Conservation (phyloP, 2,113 vertebrate genomes). For the Petroica traversi region DNA sequence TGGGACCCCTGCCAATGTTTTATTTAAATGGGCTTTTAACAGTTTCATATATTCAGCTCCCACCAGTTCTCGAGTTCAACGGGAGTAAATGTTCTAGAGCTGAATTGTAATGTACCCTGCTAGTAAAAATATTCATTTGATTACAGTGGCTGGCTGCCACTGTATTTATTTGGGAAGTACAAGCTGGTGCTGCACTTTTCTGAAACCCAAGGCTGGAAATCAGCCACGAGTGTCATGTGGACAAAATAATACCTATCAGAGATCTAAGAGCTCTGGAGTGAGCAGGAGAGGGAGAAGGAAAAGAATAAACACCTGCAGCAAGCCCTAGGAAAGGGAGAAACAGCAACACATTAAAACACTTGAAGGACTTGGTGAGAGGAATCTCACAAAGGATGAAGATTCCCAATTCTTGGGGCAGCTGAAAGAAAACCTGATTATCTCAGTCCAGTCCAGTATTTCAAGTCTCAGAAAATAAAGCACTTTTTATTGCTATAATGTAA, state of each 20-base stretch:
- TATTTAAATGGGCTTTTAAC: constrained; percentile 24
- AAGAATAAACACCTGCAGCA: not conserved
- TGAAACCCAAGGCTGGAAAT: not conserved
- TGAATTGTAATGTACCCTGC: not conserved
- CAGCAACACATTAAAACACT: not conserved
- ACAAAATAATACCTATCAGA: not conserved
- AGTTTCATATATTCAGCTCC: not conserved
- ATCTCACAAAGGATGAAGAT: not conserved
- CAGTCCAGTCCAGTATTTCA: not conserved
- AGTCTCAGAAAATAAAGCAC: not conserved
- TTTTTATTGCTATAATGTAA: not conserved
- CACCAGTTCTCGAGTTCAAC: not conserved
- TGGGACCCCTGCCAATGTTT: not conserved
- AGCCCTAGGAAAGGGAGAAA: not conserved
- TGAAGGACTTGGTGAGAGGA: not conserved
- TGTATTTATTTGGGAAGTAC: not conserved
- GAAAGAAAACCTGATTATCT: not conserved
- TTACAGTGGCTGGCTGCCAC: not conserved
- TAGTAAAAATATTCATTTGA: not conserved
- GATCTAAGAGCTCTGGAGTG: not conserved
- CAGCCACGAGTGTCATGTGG: not conserved
- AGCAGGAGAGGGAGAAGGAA: not conserved
- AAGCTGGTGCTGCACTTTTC: not conserved
- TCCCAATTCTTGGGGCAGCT: not conserved
- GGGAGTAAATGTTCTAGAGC: not conserved